Percentiles rank a stretch among this genome's conserved stretches.
phyloP scores from a whole-genome alignment of 2,888 invertebrate species.

The Acanthoscelides obtectus region DNA sequence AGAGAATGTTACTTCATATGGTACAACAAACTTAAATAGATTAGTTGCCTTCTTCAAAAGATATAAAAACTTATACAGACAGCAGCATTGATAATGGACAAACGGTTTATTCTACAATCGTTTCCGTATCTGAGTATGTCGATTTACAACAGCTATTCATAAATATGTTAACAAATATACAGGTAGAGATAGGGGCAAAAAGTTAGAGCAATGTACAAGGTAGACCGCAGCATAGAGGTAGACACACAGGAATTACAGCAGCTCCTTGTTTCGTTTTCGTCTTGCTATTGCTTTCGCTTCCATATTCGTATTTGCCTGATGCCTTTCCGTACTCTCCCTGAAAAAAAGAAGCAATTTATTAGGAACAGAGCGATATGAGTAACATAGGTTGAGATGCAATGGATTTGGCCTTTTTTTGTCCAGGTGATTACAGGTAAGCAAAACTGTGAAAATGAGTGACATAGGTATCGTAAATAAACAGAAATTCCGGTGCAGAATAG shows the following conservation, averaged over 20 bases:
- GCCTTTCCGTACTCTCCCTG: constrained; percentile 67
- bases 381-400: no score
- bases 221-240: constrained; percentile 86
- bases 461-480: no score
- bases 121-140: not conserved
- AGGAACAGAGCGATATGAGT: no score
- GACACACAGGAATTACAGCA: constrained; percentile 79
- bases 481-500: no score
- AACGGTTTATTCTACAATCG: no score
- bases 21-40: not conserved
- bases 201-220: constrained; percentile 78
- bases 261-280: constrained; percentile 73
- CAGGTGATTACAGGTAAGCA: no score
- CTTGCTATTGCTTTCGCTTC: constrained; percentile 70
- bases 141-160: not conserved
- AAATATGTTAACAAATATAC: not conserved
- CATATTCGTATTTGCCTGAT: constrained; percentile 76
- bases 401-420: no score
- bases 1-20: no score
- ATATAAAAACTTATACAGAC: not conserved
- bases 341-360: constrained; percentile 31
- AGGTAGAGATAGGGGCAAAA: not conserved
- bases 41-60: not conserved
- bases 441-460: no score
- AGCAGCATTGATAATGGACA: no score